Percentiles rank a stretch among this genome's conserved stretches.
These are phyloP conservation scores for Peromyscus melanophrys DNA, from an alignment of 2,797 vertebrate species.

Conservation along the genomic window DNA sequence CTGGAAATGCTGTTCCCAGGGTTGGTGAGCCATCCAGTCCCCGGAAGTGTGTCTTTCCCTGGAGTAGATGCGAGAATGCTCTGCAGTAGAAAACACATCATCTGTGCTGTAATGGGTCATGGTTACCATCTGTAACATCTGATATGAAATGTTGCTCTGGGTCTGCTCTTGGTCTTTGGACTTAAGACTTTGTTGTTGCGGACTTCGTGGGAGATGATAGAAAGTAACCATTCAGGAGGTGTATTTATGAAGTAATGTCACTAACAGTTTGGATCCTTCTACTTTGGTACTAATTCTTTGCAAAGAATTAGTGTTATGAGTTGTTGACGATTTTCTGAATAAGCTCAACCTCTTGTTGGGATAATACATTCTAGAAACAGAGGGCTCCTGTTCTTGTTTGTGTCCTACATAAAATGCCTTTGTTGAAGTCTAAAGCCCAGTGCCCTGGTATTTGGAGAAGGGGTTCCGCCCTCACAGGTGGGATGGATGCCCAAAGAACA, in stretches of 20 bases:
- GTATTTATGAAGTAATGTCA: constrained; percentile 60
- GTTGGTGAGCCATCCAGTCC: background rate
- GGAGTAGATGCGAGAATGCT: background rate
- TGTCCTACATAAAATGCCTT: too few species aligned
- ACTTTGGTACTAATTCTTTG: constrained; percentile 15
- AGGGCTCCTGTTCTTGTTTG: background rate
- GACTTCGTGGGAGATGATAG: constrained; percentile 35
- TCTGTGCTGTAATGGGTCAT: background rate
- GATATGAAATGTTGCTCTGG: background rate
- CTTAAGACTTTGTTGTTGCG: constrained; percentile 50
- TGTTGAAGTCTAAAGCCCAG: background rate
- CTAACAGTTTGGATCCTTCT: constrained; percentile 44
- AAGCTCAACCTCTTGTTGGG: background rate
- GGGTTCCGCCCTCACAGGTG: background rate
- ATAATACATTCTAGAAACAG: background rate
- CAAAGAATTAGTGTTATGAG: background rate
- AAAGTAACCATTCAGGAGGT: constrained; percentile 51
- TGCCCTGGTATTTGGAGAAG: background rate
- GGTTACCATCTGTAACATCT: background rate
- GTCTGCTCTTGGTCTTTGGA: constrained; percentile 56
- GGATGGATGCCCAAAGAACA: background rate
- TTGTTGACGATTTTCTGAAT: background rate
- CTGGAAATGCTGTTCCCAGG: background rate
- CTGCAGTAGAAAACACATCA: background rate
- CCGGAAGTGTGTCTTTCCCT: background rate